phyloP scores from a whole-genome alignment of 2,113 vertebrate species.

The Morphnarchus princeps region DNA sequence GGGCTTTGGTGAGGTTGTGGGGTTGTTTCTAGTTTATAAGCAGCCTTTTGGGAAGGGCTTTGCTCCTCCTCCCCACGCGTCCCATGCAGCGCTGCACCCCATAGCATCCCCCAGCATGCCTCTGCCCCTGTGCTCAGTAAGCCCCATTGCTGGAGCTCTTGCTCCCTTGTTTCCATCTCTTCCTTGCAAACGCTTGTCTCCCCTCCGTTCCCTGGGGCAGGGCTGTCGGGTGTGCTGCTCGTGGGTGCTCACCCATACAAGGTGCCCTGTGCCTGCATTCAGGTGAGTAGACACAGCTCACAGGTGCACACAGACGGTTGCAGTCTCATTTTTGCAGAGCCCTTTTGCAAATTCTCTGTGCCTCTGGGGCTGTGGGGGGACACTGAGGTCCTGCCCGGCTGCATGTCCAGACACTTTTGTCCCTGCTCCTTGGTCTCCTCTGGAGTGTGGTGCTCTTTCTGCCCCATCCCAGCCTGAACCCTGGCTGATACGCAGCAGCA shows the following conservation, averaged over 20 bases:
- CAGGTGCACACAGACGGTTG: neutral
- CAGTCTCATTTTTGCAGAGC: neutral
- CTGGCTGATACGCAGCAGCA: neutral
- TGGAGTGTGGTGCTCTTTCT: neutral
- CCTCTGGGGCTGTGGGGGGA: neutral
- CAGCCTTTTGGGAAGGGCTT: neutral
- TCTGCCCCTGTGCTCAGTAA: accelerated
- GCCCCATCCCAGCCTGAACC: neutral
- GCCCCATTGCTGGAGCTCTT: neutral
- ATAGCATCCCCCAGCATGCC: neutral
- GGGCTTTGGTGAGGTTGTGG: neutral
- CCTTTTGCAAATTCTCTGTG: neutral
- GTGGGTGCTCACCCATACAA: neutral
- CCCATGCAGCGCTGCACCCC: neutral
- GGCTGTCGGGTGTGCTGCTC: neutral
- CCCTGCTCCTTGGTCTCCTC: neutral
- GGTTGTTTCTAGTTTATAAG: neutral
- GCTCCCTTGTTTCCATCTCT: neutral
- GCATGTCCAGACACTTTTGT: neutral
- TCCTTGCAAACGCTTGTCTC: accelerated
- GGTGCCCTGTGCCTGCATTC: neutral
- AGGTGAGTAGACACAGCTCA: neutral
- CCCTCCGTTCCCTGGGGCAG: neutral
- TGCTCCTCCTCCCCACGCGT: neutral
- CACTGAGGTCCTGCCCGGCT: neutral